A percentile compares a stretch with the other conserved stretches of the same genome.
phyloP scores from a whole-genome alignment of 2,113 vertebrate genomes.

The Chaetodon auriga region DNA sequence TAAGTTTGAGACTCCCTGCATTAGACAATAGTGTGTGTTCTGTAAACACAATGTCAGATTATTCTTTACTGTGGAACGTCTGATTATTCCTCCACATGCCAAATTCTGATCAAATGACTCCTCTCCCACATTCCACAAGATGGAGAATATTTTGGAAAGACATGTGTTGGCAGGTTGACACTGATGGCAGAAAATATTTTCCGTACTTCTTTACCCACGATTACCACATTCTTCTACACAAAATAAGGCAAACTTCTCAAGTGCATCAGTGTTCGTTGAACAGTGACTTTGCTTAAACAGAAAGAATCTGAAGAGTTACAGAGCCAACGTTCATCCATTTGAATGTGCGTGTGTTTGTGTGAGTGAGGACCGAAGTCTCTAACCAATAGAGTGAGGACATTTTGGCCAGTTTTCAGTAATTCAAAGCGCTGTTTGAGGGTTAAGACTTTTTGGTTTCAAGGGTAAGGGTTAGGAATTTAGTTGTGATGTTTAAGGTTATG shows the following conservation, averaged over 20 bases:
- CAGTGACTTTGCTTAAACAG: not conserved
- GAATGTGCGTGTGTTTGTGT: constrained; percentile 7
- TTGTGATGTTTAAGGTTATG: too few species aligned
- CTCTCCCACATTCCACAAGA: not conserved
- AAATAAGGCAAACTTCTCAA: not conserved
- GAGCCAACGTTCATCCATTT: not conserved
- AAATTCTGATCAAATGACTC: not conserved
- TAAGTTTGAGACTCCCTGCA: too few species aligned
- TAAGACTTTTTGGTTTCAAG: too few species aligned
- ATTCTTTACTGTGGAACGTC: too few species aligned
- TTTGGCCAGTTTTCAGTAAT: too few species aligned
- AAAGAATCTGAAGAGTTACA: not conserved
- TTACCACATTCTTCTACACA: too few species aligned
- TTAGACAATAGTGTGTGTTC: too few species aligned
- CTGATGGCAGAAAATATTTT: not conserved
- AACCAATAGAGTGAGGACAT: too few species aligned
- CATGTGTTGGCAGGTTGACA: not conserved
- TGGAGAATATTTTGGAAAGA: not conserved
- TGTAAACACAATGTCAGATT: too few species aligned
- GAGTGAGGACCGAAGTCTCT: too few species aligned
- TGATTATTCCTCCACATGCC: not conserved
- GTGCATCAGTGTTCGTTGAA: not conserved
- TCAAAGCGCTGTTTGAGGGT: too few species aligned
- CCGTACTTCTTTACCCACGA: not conserved
- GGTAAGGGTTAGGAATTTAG: too few species aligned